Evolutionary conservation across 2,888 invertebrate genomes (phyloP).

Genomic region (Tenthredo mesomela): DNA sequence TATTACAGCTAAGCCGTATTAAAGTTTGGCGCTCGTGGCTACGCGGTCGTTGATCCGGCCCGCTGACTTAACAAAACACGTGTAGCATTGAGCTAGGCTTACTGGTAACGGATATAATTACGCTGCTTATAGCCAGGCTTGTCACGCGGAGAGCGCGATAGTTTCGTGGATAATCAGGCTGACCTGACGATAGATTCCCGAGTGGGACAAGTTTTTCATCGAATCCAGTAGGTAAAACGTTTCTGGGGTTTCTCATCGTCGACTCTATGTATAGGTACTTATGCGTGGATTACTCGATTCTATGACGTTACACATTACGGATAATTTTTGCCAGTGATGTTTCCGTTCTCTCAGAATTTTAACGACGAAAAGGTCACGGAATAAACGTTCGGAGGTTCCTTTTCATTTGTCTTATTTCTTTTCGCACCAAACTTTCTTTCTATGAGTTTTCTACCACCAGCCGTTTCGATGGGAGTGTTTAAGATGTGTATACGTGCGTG

Average conservation of each 20-base stretch:
- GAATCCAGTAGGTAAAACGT: neutral
- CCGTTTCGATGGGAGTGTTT: neutral
- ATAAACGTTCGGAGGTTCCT: constrained; percentile 20
- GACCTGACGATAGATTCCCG: neutral
- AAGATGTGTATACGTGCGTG: neutral
- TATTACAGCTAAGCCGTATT: constrained; percentile 48
- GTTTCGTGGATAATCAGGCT: constrained; percentile 29
- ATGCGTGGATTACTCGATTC: neutral
- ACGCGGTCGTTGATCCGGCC: constrained; percentile 50
- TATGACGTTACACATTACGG: neutral
- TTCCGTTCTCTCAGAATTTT: neutral
- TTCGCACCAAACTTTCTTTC: constrained; percentile 17
- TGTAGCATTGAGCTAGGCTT: constrained; percentile 53
- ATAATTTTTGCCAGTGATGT: neutral
- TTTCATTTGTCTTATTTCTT: constrained; percentile 21
- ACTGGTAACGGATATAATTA: constrained; percentile 45
- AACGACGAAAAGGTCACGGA: constrained; percentile 21
- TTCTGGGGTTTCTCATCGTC: neutral
- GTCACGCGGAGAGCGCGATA: constrained; percentile 39
- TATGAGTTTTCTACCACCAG: neutral
- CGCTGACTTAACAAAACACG: constrained; percentile 52
- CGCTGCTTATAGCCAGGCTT: constrained; percentile 39
- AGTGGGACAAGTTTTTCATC: neutral
- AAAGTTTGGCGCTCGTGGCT: constrained; percentile 45
- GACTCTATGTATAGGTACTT: neutral